Base-by-base conservation (phyloP, 2,113 vertebrate species). In the Gnathonemus echidnorhynchus region DNA sequence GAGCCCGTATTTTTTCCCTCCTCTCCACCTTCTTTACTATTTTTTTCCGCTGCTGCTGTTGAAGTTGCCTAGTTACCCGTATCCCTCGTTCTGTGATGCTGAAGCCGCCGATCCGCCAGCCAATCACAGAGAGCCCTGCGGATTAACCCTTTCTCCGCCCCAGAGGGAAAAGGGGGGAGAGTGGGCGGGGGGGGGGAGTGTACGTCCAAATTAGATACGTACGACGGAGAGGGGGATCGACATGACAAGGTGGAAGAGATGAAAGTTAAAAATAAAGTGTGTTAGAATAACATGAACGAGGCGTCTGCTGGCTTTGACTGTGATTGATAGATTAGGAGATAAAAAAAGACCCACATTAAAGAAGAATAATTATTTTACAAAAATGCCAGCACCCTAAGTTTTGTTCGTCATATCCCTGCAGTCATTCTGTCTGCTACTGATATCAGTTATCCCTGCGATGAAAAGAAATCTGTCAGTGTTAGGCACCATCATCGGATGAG, bases 11-110 rank as follows among this genome's bases (percentile, higher is more conserved):
- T 88, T 88, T 45, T 88, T 84, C 70, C 53, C 88, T 49, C 35
- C 74, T 19, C 74, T 80, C 74, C 74, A 35, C 74, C 70, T 39
- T 39, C 31, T 19, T 80, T 80, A 80, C 74, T 80, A 80, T 35
- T 88, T 88, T 88, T 88, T 88, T 92, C 88, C 88, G 91, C 91
- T 91, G 91, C 90, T 92, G 91, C 91, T 92, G 93, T 93, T 94
- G 95, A 96, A 96, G 96, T 96, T 96, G 96, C 96, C 96, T 96
- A 94, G 96, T 96, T 96, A 96, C 96, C 95, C 48, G n/a, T 49
- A 48, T 96, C 96, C 95, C 93, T 88, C 87, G 94, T 94, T 95
- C 93, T 94, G 95, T 94, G 94, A 94, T 94, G 93, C 93, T 95
- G 93, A 95, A 94, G 94, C 91, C 94, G 93, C 94, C 93, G 94